Conservation (phyloP, 2,797 vertebrate genomes). For the Lithobates pipiens region DNA sequence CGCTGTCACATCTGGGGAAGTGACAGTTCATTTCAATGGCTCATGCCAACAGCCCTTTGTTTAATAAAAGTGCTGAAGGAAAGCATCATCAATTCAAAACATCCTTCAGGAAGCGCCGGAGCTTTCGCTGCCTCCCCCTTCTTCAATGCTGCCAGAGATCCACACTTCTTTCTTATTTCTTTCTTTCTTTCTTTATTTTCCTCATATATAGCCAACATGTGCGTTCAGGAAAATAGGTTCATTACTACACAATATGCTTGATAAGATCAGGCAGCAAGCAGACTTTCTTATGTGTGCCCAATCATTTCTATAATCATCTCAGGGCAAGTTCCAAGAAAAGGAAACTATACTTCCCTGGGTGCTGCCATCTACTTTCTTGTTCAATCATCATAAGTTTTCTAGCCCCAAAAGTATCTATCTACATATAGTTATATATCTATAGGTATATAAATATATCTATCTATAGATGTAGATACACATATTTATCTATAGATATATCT, state of each 20-base stretch:
- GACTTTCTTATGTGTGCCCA: background rate
- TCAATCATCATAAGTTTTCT: background rate
- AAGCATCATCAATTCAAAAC: background rate
- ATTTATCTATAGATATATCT: too few relatives aligned
- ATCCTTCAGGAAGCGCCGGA: conserved; percentile 12
- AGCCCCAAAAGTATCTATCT: too few relatives aligned
- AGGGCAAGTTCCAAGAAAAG: too few relatives aligned
- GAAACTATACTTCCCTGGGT: too few relatives aligned
- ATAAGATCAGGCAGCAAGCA: conserved; percentile 6
- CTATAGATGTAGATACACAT: too few relatives aligned
- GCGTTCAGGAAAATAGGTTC: conserved; percentile 18
- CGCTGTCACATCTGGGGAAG: conserved; percentile 34
- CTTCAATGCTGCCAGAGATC: background rate
- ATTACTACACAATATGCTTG: background rate
- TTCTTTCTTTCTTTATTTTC: too few relatives aligned
- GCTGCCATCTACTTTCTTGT: background rate
- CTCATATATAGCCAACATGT: conserved; percentile 2
- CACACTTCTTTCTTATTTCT: too few relatives aligned
- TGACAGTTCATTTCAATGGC: conserved; percentile 16
- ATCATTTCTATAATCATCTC: conserved; percentile 17
- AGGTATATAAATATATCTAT: too few relatives aligned
- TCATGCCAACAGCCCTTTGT: conserved; percentile 22
- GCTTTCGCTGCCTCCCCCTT: background rate
- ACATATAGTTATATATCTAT: too few relatives aligned
- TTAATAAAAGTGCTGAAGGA: conserved; percentile 25